A percentile compares a stretch with the other conserved stretches of the same genome.
Evolutionary conservation across 2,797 vertebrate species (phyloP).

Genomic region (Psittacula echo): DNA sequence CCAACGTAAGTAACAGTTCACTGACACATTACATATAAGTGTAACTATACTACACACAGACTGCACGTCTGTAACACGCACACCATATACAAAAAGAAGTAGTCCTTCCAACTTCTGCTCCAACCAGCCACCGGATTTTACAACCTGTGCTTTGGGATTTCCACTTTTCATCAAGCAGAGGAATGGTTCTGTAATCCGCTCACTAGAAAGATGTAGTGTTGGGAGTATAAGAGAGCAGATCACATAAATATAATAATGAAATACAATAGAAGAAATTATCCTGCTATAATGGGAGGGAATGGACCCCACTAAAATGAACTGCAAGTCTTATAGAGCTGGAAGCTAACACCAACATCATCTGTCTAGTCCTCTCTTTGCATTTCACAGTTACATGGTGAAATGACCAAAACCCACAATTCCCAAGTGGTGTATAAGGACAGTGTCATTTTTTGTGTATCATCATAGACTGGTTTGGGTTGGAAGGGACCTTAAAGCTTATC

Average conservation of each 20-base stretch:
- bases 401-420: neutral
- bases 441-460: neutral
- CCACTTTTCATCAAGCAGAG: neutral
- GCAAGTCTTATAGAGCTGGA: neutral
- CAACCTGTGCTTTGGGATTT: neutral
- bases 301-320: neutral
- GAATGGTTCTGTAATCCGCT: neutral
- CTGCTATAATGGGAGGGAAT: neutral
- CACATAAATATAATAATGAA: neutral
- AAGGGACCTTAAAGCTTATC: neutral
- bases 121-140: neutral
- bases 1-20: neutral
- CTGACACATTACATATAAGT: fast-evolving
- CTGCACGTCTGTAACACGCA: fast-evolving
- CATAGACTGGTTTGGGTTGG: neutral
- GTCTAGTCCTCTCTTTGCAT: neutral
- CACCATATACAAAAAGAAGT: fast-evolving
- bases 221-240: neutral
- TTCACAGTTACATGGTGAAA: neutral
- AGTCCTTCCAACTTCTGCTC: neutral
- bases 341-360: neutral
- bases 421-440: neutral
- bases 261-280: neutral
- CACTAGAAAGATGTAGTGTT: neutral
- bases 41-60: fast-evolving